Conservation (phyloP, 1,140 invertebrate species). For the Penaeus indicus region DNA sequence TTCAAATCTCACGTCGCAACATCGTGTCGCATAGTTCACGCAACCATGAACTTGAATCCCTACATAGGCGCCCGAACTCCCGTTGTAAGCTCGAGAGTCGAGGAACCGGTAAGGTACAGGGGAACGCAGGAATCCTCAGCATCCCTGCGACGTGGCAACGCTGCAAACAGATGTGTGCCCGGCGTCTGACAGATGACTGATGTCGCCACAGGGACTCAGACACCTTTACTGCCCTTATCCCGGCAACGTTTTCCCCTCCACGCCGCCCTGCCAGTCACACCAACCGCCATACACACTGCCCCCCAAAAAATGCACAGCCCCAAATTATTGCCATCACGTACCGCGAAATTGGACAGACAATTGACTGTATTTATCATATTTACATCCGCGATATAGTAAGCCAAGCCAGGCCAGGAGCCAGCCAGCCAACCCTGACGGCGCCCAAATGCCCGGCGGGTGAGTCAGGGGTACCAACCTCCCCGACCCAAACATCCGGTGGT, state of each 20-base stretch:
- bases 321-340: not conserved
- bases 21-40: too few species aligned
- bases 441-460: conserved; percentile 60
- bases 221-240: conserved; percentile 20
- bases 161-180: conserved; percentile 63
- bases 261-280: too few species aligned
- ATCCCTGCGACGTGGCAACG: conserved; percentile 54
- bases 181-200: conserved; percentile 62
- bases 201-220: conserved; percentile 45
- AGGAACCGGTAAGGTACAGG: conserved; percentile 44
- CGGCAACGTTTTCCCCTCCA: conserved; percentile 3
- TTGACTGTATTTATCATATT: too few species aligned
- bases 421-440: conserved; percentile 35
- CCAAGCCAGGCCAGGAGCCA: not conserved
- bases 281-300: not conserved
- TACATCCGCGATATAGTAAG: too few species aligned
- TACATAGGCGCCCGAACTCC: too few species aligned
- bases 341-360: too few species aligned
- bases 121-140: conserved; percentile 45
- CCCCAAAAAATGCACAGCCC: conserved; percentile 7
- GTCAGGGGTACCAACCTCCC: conserved; percentile 60
- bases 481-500: conserved; percentile 61
- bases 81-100: too few species aligned
- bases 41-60: too few species aligned
- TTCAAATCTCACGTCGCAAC: too few species aligned